Percentiles rank a stretch among this genome's conserved stretches.
Evolutionary conservation across 2,888 invertebrate species (phyloP).

Genomic region (Mimachlamys varia): DNA sequence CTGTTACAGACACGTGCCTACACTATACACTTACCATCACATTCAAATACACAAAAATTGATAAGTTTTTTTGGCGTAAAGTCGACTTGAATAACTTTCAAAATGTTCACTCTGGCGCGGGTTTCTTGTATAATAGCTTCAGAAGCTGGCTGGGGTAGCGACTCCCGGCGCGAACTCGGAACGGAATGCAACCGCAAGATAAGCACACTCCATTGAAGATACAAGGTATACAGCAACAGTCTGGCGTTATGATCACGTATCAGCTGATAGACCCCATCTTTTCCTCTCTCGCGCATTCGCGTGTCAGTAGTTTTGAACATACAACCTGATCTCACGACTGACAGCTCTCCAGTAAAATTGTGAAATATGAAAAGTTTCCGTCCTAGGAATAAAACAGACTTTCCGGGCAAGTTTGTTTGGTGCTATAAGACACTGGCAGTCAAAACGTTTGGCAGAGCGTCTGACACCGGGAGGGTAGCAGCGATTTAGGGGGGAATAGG

Average conservation of each 20-base stretch:
- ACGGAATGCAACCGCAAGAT: constrained; percentile 2
- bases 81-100: constrained; percentile 33
- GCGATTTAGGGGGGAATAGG: constrained; percentile 15
- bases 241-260: constrained; percentile 34
- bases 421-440: neutral
- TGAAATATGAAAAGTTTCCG: neutral
- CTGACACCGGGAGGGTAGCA: neutral
- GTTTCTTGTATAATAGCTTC: constrained; percentile 22
- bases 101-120: constrained; percentile 28
- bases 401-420: constrained; percentile 22
- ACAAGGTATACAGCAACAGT: neutral
- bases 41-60: constrained; percentile 34
- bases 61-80: constrained; percentile 34
- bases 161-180: constrained; percentile 28
- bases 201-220: constrained; percentile 34
- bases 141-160: constrained; percentile 23
- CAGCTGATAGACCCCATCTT: constrained; percentile 15
- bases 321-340: neutral
- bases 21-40: constrained; percentile 18
- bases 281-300: constrained; percentile 31
- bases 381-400: constrained; percentile 31
- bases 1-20: neutral
- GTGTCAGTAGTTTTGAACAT: constrained; percentile 31
- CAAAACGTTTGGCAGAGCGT: neutral
- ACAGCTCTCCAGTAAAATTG: neutral